These are phyloP conservation scores for Ctenopoma multispine DNA, from an alignment of 2,797 vertebrate genomes.

Conservation along the genomic window DNA sequence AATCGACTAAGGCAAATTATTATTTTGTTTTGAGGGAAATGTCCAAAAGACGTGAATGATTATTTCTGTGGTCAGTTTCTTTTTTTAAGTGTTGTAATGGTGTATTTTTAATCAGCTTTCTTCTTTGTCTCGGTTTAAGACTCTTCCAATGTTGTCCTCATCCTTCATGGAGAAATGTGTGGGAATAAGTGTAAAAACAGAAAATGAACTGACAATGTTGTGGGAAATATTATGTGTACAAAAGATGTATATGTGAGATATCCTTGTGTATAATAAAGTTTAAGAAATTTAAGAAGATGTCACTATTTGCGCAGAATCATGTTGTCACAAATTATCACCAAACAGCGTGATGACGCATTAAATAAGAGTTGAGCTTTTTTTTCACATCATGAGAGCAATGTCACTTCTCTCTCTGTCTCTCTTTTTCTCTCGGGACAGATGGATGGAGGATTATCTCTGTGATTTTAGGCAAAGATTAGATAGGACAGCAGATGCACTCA, in stretches of 20 bases:
- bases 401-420: conserved; percentile 45
- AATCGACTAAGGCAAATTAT: conserved; percentile 21
- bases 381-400: conserved; percentile 53
- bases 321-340: conserved; percentile 32
- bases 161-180: conserved; percentile 65
- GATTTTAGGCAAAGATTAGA: conserved; percentile 89
- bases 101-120: conserved; percentile 70
- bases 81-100: conserved; percentile 71
- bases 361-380: conserved; percentile 32
- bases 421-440: conserved; percentile 77
- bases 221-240: conserved; percentile 74
- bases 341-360: conserved; percentile 36
- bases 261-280: conserved; percentile 84
- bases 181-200: conserved; percentile 59
- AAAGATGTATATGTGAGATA: conserved; percentile 81
- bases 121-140: conserved; percentile 71
- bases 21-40: conserved; percentile 42
- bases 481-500: conserved; percentile 85
- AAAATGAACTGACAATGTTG: conserved; percentile 46
- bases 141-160: conserved; percentile 68
- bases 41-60: conserved; percentile 65
- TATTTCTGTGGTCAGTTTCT: conserved; percentile 56
- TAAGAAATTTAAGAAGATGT: conserved; percentile 57
- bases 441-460: conserved; percentile 85
- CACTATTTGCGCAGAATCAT: conserved; percentile 43